These are phyloP conservation scores for Oreochromis tanganicae DNA, from an alignment of 2,113 vertebrate species.

Conservation along the genomic window DNA sequence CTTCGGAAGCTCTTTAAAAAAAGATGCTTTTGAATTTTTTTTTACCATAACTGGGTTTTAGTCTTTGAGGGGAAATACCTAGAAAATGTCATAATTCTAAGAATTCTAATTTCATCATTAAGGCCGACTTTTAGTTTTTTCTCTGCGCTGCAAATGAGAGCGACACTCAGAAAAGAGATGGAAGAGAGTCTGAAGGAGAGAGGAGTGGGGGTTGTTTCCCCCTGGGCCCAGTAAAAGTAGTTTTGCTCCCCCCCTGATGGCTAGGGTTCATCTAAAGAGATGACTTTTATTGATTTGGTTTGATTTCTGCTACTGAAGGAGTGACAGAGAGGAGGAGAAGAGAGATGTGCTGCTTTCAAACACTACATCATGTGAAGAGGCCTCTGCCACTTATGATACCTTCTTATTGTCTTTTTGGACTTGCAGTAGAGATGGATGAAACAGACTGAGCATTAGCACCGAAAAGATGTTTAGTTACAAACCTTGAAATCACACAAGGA, in stretches of 20 bases:
- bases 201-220: constrained; percentile 16
- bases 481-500: background rate
- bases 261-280: constrained; percentile 61
- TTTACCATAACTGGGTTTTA: background rate
- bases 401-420: background rate
- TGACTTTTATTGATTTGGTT: constrained; percentile 69
- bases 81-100: background rate
- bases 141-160: background rate
- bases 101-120: background rate
- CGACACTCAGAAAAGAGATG: constrained; percentile 34
- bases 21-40: background rate
- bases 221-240: constrained; percentile 56
- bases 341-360: background rate
- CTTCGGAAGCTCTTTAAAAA: background rate
- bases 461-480: background rate
- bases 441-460: background rate
- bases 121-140: background rate
- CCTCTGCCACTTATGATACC: background rate
- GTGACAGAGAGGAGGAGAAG: background rate
- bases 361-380: constrained; percentile 8
- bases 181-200: constrained; percentile 22
- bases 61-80: background rate
- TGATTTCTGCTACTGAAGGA: constrained; percentile 53
- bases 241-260: constrained; percentile 35
- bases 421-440: background rate